A percentile compares a stretch with the other conserved stretches of the same genome.
Evolutionary conservation across 2,888 invertebrate species (phyloP).

Genomic region (Palloptera scutellata): DNA sequence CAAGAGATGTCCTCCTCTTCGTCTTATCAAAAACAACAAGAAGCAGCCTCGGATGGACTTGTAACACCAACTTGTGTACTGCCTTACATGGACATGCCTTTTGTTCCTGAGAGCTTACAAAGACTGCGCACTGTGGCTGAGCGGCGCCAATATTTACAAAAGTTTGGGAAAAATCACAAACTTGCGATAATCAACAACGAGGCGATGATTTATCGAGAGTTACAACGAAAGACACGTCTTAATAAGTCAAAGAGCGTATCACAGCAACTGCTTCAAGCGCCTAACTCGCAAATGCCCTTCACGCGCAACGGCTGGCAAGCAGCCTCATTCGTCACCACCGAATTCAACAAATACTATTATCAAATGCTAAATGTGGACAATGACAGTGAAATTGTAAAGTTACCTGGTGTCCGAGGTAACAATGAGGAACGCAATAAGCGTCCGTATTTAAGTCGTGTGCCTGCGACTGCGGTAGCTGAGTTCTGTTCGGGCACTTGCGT

Average conservation of each 20-base stretch:
- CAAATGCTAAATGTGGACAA: constrained; percentile 55
- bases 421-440: constrained; percentile 49
- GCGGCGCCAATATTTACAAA: constrained; percentile 64
- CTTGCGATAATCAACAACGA: constrained; percentile 64
- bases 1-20: constrained; percentile 23
- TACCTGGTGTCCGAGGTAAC: constrained; percentile 59
- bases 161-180: constrained; percentile 55
- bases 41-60: constrained; percentile 54
- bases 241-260: constrained; percentile 53
- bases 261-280: constrained; percentile 52
- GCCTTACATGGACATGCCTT: constrained; percentile 59
- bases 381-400: constrained; percentile 47
- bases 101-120: constrained; percentile 56
- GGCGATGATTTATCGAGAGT: constrained; percentile 58
- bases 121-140: constrained; percentile 68
- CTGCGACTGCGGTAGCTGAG: constrained; percentile 5
- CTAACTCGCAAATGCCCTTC: constrained; percentile 54
- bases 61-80: constrained; percentile 54
- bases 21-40: constrained; percentile 27
- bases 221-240: constrained; percentile 56
- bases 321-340: constrained; percentile 59
- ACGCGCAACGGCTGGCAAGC: constrained; percentile 62
- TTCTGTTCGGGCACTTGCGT: constrained; percentile 42
- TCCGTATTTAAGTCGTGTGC: constrained; percentile 45
- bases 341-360: constrained; percentile 59